phyloP scores from a whole-genome alignment of 2,797 vertebrate genomes.

The Arremon aurantiirostris region DNA sequence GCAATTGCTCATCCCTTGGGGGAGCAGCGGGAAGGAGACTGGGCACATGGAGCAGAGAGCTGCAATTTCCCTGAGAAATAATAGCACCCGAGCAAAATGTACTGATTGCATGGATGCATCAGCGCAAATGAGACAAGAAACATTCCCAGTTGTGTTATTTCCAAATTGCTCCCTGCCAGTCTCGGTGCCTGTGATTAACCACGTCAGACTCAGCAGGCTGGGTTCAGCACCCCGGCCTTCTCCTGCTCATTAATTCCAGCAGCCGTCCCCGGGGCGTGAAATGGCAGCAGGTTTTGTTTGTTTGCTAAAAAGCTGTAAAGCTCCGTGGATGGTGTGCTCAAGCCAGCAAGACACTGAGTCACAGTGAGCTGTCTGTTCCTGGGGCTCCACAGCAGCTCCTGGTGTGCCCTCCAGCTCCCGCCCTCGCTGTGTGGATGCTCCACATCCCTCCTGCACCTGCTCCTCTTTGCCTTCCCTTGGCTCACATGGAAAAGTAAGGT shows the following conservation, averaged over 20 bases:
- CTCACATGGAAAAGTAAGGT: background rate
- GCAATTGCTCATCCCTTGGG: slow-evolving; percentile 14
- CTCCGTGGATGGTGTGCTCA: background rate
- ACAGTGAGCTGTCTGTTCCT: background rate
- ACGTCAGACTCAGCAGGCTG: background rate
- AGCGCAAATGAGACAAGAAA: slow-evolving; percentile 25
- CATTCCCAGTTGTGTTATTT: background rate
- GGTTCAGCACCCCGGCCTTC: background rate
- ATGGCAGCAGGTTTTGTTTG: background rate
- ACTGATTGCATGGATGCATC: slow-evolving; percentile 19
- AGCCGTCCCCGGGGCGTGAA: background rate
- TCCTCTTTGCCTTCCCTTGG: background rate
- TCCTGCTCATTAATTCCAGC: slow-evolving; percentile 2
- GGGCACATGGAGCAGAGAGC: background rate
- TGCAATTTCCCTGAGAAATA: slow-evolving; percentile 24
- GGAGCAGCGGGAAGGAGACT: background rate
- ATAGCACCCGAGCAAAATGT: background rate
- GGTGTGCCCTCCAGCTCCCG: accelerated
- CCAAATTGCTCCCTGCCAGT: slow-evolving; percentile 55
- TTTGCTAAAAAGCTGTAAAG: background rate
- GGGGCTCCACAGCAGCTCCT: background rate
- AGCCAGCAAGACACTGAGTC: background rate
- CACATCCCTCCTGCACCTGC: background rate
- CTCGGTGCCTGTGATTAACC: background rate
- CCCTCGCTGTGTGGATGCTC: accelerated